Percentiles rank a stretch among this genome's conserved stretches.
phyloP scores from a whole-genome alignment of 2,797 vertebrate genomes.

The Macropodus opercularis region DNA sequence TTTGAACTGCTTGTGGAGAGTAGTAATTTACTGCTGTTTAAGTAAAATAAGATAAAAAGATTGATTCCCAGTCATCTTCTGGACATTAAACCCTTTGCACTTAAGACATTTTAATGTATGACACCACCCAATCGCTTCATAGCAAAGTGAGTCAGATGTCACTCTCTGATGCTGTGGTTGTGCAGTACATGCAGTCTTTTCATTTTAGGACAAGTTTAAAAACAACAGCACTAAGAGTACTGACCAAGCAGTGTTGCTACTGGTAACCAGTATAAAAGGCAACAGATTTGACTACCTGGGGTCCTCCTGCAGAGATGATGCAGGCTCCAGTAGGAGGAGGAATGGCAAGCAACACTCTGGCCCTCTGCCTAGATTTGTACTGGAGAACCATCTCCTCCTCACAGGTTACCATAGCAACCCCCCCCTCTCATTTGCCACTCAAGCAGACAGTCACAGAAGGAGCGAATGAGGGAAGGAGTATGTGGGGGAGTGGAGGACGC shows the following conservation, averaged over 20 bases:
- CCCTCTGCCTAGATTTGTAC: conserved; percentile 51
- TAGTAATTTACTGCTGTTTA: background rate
- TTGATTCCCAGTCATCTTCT: background rate
- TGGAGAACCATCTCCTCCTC: conserved; percentile 54
- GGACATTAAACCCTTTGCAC: background rate
- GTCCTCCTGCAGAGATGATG: conserved; percentile 45
- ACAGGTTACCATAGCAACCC: conserved; percentile 74
- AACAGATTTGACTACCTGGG: conserved; percentile 17
- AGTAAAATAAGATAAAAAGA: background rate
- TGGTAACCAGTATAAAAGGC: background rate
- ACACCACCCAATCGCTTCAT: background rate
- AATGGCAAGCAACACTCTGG: conserved; percentile 42
- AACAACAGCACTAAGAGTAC: background rate
- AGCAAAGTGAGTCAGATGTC: background rate
- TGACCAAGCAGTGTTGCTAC: background rate
- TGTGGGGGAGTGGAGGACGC: conserved; percentile 15
- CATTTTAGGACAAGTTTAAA: background rate
- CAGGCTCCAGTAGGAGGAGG: conserved; percentile 21
- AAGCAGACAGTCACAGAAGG: conserved; percentile 50
- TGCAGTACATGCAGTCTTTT: accelerated
- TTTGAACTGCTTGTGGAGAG: background rate
- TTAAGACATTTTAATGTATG: background rate
- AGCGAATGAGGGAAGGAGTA: conserved; percentile 28
- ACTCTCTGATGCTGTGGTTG: background rate
- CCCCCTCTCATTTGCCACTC: conserved; percentile 33